Conservation (phyloP, 2,888 invertebrate species). For the Sepioteuthis lessoniana region DNA sequence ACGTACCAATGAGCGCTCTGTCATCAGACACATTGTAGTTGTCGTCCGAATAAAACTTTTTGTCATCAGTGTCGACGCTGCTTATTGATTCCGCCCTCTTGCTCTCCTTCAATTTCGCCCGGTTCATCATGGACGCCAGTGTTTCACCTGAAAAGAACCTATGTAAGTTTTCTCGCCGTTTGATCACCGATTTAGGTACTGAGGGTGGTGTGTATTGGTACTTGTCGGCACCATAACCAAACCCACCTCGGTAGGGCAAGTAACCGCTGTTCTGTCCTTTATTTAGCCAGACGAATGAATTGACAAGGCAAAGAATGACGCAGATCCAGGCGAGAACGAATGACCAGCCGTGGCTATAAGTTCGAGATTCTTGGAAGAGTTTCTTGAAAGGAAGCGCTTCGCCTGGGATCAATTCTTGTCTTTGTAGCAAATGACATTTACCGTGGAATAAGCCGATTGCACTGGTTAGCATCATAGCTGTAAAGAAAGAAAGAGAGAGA, state of each 20-base stretch:
- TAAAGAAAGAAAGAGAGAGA: constrained; percentile 47
- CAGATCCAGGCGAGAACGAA: constrained; percentile 71
- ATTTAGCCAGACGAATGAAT: constrained; percentile 66
- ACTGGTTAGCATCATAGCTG: constrained; percentile 63
- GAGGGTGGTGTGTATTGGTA: constrained; percentile 38
- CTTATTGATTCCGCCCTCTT: background rate
- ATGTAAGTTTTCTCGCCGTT: constrained; percentile 40
- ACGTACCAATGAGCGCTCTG: constrained; percentile 41
- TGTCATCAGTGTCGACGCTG: background rate
- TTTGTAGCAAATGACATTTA: constrained; percentile 65
- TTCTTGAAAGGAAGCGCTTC: constrained; percentile 63
- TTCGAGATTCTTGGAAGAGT: constrained; percentile 58
- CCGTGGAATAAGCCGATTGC: constrained; percentile 68
- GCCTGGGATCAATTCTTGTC: constrained; percentile 61
- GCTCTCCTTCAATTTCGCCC: background rate
- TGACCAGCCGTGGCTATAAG: constrained; percentile 68
- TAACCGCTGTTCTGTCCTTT: constrained; percentile 62
- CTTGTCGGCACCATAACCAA: constrained; percentile 44
- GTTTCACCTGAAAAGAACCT: constrained; percentile 41
- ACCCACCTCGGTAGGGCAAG: constrained; percentile 42
- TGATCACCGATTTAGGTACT: constrained; percentile 45
- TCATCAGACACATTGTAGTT: constrained; percentile 15
- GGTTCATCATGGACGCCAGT: background rate
- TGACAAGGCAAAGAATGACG: constrained; percentile 64
- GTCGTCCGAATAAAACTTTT: background rate